Percentiles rank a stretch among this genome's conserved stretches.
Evolutionary conservation across 2,888 invertebrate genomes (phyloP).

Genomic region (Sussaba pulchella): DNA sequence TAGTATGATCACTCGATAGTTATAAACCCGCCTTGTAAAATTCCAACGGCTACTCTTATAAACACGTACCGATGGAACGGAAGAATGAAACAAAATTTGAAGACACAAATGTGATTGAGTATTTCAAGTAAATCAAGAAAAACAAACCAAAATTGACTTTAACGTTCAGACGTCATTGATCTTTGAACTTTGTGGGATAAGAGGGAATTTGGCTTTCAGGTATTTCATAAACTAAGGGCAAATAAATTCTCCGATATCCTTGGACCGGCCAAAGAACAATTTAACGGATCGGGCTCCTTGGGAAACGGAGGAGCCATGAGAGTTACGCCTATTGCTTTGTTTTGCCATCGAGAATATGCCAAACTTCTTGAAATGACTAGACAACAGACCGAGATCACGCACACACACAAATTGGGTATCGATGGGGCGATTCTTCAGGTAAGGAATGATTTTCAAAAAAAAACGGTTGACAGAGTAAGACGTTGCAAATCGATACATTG

Average conservation of each 20-base stretch:
- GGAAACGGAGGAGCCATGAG: slow-evolving; percentile 94
- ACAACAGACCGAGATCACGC: slow-evolving; percentile 87
- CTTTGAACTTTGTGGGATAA: slow-evolving; percentile 4
- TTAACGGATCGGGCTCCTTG: slow-evolving; percentile 89
- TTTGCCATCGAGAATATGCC: slow-evolving; percentile 85
- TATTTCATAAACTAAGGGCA: slow-evolving; percentile 86
- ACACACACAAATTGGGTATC: slow-evolving; percentile 86
- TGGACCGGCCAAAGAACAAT: slow-evolving; percentile 88
- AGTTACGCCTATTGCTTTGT: slow-evolving; percentile 88
- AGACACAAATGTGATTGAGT: slow-evolving; percentile 5
- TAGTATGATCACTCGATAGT: slow-evolving; percentile 60
- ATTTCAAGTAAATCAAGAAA: slow-evolving; percentile 8
- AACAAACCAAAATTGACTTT: not conserved
- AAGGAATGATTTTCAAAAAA: too few species aligned
- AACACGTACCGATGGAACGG: slow-evolving; percentile 16
- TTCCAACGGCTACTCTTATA: not conserved
- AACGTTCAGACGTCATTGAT: too few species aligned
- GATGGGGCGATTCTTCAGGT: slow-evolving; percentile 87
- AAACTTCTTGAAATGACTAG: slow-evolving; percentile 85
- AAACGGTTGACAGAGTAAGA: too few species aligned
- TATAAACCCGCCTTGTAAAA: not conserved
- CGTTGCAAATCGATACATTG: too few species aligned
- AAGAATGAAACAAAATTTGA: not conserved
- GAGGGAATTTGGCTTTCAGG: slow-evolving; percentile 71
- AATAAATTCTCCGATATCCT: slow-evolving; percentile 87